phyloP scores from a whole-genome alignment of 2,113 vertebrate species.

The Bubo scandiacus region DNA sequence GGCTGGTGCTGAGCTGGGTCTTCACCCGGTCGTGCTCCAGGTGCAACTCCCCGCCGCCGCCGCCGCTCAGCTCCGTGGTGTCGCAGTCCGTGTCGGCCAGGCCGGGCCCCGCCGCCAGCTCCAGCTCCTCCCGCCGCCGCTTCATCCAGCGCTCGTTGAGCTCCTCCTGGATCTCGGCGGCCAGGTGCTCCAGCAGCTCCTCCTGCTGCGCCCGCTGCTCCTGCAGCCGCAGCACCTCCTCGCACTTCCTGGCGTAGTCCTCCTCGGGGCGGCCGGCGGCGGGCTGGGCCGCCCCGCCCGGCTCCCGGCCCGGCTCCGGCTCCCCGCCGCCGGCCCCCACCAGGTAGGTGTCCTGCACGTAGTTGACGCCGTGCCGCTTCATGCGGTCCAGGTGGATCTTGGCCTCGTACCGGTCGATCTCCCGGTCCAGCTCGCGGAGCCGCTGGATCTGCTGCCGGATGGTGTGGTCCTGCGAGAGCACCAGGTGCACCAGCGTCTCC shows the following conservation, averaged over 20 bases:
- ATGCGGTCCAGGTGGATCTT: conserved; percentile 87
- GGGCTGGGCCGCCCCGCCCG: not conserved
- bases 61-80: conserved; percentile 20
- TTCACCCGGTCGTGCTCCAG: conserved; percentile 85
- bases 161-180: conserved; percentile 87
- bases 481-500: conserved; percentile 91
- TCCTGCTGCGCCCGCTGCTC: conserved; percentile 85
- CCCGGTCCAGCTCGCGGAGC: conserved; percentile 86
- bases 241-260: conserved; percentile 53
- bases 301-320: not conserved
- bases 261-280: conserved; percentile 34
- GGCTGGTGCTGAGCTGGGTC: conserved; percentile 90
- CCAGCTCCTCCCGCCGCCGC: conserved; percentile 81
- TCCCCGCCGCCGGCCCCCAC: conserved; percentile 65
- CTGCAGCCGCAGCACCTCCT: conserved; percentile 79
- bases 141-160: conserved; percentile 91
- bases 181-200: conserved; percentile 79
- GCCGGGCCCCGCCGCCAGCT: conserved; percentile 46
- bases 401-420: conserved; percentile 89
- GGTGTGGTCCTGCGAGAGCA: conserved; percentile 94
- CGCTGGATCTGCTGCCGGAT: conserved; percentile 91
- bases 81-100: conserved; percentile 51
- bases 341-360: conserved; percentile 94
- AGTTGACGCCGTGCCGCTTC: conserved; percentile 87
- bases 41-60: conserved; percentile 67